Evolutionary conservation across 2,797 vertebrate species (phyloP), one percentile per base, ranked within the genome.

Genomic region (Tinamus major): DNA sequence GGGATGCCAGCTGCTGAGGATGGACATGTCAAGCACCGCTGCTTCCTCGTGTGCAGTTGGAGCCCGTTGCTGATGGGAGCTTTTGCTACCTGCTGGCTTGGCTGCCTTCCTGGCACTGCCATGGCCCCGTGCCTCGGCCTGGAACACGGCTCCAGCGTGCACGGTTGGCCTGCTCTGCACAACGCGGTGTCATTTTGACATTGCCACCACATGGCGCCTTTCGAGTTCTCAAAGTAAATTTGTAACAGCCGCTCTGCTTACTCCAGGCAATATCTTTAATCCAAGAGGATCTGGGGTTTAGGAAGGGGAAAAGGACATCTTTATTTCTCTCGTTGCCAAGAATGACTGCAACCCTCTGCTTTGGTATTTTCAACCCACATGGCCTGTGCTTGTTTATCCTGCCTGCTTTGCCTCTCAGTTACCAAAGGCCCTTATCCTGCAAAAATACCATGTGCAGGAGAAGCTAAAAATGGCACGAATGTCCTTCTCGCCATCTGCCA

Each of bases 401-500:
- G 48, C 31, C 37, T 6, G 3, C 37, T 86, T 59, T 74, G n/a
- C 35, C 35, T 67, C 63, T 84, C 39, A 15, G 0, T 67, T 48
- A 72, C 9, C 27, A 17, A 67, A 78, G 51, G 26, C 46, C 24
- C 83, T 78, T 4, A 39, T 44, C 72, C 44, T 27, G 0, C 23
- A 64, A 63, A 42, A 84, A 85, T 6, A 1, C 20, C 1, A 2
- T 6, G 51, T 15, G 42, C 35, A 82, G 75, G 51, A 64, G 29
- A 81, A 37, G 39, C 58, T 89, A 81, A 24, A 79, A 84, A 70
- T 15, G 41, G 63, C 29, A 79, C 35, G 9, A 17, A 74, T 81
- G 3, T 72, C 55, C 77, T 86, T 70, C 3, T 11, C 82, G 79
- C 92, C 94, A 93, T 94, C 92, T 94, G 89, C 58, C 72, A 10